Conservation (phyloP, 2,888 invertebrate species). For the Nomada hirtipes region DNA sequence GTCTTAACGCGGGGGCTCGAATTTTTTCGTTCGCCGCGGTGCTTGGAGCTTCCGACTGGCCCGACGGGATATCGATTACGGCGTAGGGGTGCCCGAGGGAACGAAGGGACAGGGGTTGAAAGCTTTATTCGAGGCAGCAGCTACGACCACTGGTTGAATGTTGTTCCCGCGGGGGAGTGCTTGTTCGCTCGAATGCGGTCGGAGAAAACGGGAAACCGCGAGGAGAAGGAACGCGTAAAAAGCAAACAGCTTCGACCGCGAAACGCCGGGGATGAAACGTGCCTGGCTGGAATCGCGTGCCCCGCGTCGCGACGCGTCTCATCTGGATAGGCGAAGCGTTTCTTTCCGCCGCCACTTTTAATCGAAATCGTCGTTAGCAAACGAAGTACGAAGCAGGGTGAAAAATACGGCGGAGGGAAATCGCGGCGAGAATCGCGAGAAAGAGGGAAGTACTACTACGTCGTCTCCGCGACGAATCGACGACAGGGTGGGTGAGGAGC, state of each 20-base stretch:
- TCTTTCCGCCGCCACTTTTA: too few relatives aligned
- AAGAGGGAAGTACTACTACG: too few relatives aligned
- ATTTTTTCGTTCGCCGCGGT: not conserved
- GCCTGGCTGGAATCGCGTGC: not conserved
- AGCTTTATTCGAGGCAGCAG: slow-evolving; percentile 1
- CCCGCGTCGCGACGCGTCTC: not conserved
- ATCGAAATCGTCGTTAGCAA: too few relatives aligned
- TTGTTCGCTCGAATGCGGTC: slow-evolving; percentile 40
- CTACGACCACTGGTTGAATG: slow-evolving; percentile 74
- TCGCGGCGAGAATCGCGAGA: too few relatives aligned
- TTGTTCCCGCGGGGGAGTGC: slow-evolving; percentile 55
- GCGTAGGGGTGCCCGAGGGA: not conserved
- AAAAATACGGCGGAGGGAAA: too few relatives aligned
- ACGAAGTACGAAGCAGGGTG: too few relatives aligned
- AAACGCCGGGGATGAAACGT: not conserved
- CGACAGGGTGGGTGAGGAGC: too few relatives aligned
- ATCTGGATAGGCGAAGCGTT: not conserved
- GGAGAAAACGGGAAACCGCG: slow-evolving; percentile 12
- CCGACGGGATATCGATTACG: slow-evolving; percentile 31
- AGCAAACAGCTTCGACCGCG: not conserved
- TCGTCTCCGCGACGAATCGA: too few relatives aligned
- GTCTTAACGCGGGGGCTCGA: too few relatives aligned
- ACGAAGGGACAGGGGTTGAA: too few relatives aligned
- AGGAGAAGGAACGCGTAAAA: slow-evolving; percentile 2
- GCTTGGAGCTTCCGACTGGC: not conserved